Conservation (phyloP, 2,888 invertebrate species). For the Leucozona laternaria region DNA sequence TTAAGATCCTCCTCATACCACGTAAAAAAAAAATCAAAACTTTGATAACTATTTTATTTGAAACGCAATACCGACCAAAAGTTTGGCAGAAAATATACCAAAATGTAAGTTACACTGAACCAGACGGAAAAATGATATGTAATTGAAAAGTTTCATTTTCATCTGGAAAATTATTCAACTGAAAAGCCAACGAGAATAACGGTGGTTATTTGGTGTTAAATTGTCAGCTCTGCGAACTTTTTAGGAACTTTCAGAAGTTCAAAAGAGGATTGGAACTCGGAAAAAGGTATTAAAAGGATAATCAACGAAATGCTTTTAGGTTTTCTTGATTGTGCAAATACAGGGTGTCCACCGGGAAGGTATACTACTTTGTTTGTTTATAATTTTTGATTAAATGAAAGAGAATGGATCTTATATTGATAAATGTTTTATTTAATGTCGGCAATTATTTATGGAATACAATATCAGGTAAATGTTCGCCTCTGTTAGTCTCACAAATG, state of each 20-base stretch:
- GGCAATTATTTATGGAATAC: too few relatives aligned
- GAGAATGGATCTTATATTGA: too few relatives aligned
- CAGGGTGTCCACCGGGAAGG: too few relatives aligned
- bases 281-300: background rate
- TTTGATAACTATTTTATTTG: too few relatives aligned
- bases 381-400: too few relatives aligned
- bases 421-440: too few relatives aligned
- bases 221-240: constrained; percentile 19
- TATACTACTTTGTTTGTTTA: too few relatives aligned
- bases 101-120: background rate
- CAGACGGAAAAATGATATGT: background rate
- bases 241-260: constrained; percentile 23
- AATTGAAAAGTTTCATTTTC: constrained; percentile 29
- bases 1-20: too few relatives aligned
- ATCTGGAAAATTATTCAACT: constrained; percentile 42
- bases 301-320: background rate
- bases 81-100: background rate
- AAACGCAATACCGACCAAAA: too few relatives aligned
- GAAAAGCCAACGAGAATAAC: constrained; percentile 34
- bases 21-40: too few relatives aligned
- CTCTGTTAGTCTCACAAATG: too few relatives aligned
- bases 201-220: constrained; percentile 34
- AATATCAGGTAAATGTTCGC: too few relatives aligned
- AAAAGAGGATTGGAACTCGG: background rate
- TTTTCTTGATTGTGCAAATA: background rate